Percentiles rank a stretch among this genome's conserved stretches.
phyloP scores from a whole-genome alignment of 2,888 invertebrate species.

The Lasioglossum villosulum region DNA sequence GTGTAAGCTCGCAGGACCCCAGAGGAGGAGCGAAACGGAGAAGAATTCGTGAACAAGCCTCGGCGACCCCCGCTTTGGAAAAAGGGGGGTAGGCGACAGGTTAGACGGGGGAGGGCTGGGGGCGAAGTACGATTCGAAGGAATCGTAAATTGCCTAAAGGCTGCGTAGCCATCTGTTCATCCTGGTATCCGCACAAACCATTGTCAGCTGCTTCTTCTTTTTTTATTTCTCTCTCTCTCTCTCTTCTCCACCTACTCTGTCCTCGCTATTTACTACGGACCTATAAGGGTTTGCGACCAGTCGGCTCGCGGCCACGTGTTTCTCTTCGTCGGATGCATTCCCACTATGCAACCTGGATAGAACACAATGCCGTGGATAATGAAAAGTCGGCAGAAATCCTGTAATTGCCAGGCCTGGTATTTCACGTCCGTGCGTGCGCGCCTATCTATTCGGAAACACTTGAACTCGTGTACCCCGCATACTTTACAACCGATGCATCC shows the following conservation, averaged over 20 bases:
- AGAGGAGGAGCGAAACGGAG: slow-evolving; percentile 39
- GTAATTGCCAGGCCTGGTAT: slow-evolving; percentile 67
- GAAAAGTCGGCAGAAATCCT: slow-evolving; percentile 63
- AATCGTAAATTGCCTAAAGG: slow-evolving; percentile 76
- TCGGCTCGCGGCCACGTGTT: slow-evolving; percentile 44
- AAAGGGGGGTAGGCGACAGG: slow-evolving; percentile 32
- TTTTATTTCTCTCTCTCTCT: not conserved
- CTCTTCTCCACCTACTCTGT: not conserved
- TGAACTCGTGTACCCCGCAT: slow-evolving; percentile 57
- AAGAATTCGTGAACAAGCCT: slow-evolving; percentile 68
- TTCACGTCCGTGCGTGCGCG: slow-evolving; percentile 30
- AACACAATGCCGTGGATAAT: slow-evolving; percentile 51
- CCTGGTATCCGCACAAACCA: slow-evolving; percentile 68
- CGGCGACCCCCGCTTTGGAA: slow-evolving; percentile 36
- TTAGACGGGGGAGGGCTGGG: slow-evolving; percentile 17
- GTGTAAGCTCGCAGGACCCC: slow-evolving; percentile 46
- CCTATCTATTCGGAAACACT: slow-evolving; percentile 45
- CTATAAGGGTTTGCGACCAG: slow-evolving; percentile 60
- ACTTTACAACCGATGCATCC: slow-evolving; percentile 55
- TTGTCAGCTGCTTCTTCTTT: slow-evolving; percentile 65
- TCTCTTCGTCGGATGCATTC: slow-evolving; percentile 53
- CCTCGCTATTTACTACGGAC: slow-evolving; percentile 63
- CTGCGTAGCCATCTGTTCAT: slow-evolving; percentile 65
- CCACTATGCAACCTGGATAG: slow-evolving; percentile 8
- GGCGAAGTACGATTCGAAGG: slow-evolving; percentile 59